Percentiles rank a stretch among this genome's conserved stretches.
Conservation (phyloP, 1,140 invertebrate species). For the Eupeodes corollae region DNA sequence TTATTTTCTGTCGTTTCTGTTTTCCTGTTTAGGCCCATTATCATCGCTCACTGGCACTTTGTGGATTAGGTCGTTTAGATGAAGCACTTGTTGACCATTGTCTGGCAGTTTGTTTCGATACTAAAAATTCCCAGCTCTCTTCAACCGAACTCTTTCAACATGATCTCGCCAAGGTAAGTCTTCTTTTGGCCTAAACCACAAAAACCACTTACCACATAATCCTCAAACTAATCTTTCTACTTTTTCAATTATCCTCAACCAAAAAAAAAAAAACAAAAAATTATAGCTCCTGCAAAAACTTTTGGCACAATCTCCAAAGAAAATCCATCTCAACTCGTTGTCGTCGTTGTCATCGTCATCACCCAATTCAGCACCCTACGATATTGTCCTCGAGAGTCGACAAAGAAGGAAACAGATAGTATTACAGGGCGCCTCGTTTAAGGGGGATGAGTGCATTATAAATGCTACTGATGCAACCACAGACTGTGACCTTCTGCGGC, state of each 20-base stretch:
- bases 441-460: conserved; percentile 4
- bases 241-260: no score
- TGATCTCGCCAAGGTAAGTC: conserved; percentile 34
- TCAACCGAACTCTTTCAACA: conserved; percentile 35
- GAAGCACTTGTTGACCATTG: conserved; percentile 56
- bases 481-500: conserved; percentile 12
- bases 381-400: conserved; percentile 19
- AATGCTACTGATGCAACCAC: background rate
- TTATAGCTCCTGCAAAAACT: conserved; percentile 34
- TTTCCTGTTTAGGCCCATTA: conserved; percentile 50
- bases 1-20: background rate
- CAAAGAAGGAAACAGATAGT: conserved; percentile 8
- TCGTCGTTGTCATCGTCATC: conserved; percentile 5
- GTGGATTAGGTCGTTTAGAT: conserved; percentile 50
- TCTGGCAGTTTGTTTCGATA: conserved; percentile 29
- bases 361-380: conserved; percentile 15
- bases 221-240: background rate
- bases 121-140: conserved; percentile 30
- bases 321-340: conserved; percentile 7
- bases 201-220: background rate
- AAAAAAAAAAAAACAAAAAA: no score
- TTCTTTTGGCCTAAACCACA: no score
- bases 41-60: conserved; percentile 50
- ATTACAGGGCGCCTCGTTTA: conserved; percentile 2
- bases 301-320: conserved; percentile 27